These are phyloP conservation scores for Australoheros facetus DNA, from an alignment of 2,797 vertebrate genomes.

Conservation along the genomic window DNA sequence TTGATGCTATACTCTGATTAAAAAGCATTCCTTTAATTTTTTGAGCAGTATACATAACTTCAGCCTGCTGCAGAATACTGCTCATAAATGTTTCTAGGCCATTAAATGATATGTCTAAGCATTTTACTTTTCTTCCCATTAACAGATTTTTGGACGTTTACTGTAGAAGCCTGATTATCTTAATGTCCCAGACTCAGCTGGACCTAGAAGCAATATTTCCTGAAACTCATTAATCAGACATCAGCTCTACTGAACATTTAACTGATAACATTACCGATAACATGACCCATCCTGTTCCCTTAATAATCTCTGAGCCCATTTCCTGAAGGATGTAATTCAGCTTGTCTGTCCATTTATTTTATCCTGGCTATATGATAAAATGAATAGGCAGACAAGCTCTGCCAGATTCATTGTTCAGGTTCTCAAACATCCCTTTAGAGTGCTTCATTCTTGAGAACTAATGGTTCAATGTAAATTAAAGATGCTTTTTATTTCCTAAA, in stretches of 20 bases:
- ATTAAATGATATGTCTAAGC: not conserved
- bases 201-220: conserved; percentile 16
- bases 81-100: not conserved
- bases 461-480: not conserved
- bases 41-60: not conserved
- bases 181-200: not conserved
- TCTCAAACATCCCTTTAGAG: not conserved
- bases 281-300: conserved; percentile 30
- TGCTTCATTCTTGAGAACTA: not conserved
- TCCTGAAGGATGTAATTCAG: conserved; percentile 41
- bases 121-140: not conserved
- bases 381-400: not conserved
- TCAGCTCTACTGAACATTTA: conserved; percentile 21
- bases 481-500: not conserved
- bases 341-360: conserved; percentile 32
- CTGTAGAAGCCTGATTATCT: not conserved
- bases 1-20: no score
- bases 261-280: conserved; percentile 29
- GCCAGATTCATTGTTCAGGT: conserved; percentile 1
- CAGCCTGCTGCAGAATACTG: not conserved
- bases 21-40: no score
- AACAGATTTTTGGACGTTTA: not conserved
- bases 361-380: not conserved
- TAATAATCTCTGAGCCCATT: conserved; percentile 32
- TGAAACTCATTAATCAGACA: conserved; percentile 22